These are phyloP conservation scores for Pegoplata infirma DNA, from an alignment of 2,888 invertebrate species.

Conservation along the genomic window DNA sequence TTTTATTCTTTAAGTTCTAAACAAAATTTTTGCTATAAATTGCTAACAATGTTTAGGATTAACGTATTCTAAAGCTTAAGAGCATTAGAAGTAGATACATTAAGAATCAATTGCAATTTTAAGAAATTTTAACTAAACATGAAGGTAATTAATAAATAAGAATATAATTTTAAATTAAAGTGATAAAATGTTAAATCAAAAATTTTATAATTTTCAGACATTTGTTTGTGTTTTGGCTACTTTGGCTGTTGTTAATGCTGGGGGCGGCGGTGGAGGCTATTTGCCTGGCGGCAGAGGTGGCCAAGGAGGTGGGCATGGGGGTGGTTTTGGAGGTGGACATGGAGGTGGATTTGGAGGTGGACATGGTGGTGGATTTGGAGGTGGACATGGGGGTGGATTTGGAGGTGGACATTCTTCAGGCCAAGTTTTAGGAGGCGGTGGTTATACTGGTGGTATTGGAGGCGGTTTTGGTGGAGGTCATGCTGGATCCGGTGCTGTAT, in stretches of 20 bases:
- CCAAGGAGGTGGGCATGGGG: constrained; percentile 75
- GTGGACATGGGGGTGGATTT: neutral
- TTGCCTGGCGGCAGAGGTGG: constrained; percentile 45
- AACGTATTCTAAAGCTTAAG: constrained; percentile 25
- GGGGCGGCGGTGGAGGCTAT: constrained; percentile 12
- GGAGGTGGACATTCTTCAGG: neutral
- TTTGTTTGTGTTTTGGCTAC: constrained; percentile 25
- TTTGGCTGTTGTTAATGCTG: constrained; percentile 35
- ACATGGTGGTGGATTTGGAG: too few relatives aligned
- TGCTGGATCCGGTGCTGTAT: neutral
- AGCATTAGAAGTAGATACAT: constrained; percentile 14
- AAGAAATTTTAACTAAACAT: neutral
- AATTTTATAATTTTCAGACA: constrained; percentile 14
- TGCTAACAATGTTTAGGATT: neutral
- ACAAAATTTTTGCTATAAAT: constrained; percentile 36
- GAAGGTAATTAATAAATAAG: constrained; percentile 18
- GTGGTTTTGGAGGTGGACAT: constrained; percentile 85
- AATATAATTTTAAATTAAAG: neutral
- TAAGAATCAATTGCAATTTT: neutral
- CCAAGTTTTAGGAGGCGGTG: neutral
- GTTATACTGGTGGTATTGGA: too few relatives aligned
- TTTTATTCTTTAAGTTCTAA: neutral
- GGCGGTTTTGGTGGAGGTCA: neutral
- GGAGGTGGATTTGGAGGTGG: neutral
- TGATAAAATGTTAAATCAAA: too few relatives aligned